A percentile compares a stretch with the other conserved stretches of the same genome.
Conservation (phyloP, 2,113 vertebrate genomes). For the Orthonyx spaldingii region DNA sequence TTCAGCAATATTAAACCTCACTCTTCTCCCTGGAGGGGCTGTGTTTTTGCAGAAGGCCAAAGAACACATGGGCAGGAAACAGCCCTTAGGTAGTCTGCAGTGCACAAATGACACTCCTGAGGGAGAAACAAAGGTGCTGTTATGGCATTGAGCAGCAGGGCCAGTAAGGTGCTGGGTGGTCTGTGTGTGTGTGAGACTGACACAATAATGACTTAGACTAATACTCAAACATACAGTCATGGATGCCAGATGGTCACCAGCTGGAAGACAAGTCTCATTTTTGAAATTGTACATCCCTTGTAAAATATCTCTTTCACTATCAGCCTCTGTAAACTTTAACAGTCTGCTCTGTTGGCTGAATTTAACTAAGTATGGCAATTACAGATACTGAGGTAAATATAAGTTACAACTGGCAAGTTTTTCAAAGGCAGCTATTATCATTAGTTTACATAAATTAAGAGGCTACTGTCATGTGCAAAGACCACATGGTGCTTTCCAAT, state of each 20-base stretch:
- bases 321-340: slow-evolving; percentile 43
- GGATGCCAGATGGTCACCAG: slow-evolving; percentile 72
- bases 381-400: not conserved
- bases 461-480: not conserved
- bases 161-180: slow-evolving; percentile 71
- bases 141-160: slow-evolving; percentile 47
- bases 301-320: slow-evolving; percentile 54
- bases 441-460: slow-evolving; percentile 21
- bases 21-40: not conserved
- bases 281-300: slow-evolving; percentile 61
- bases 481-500: not conserved
- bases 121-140: slow-evolving; percentile 65
- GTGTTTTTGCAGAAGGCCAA: slow-evolving; percentile 26
- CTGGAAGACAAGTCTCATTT: slow-evolving; percentile 67
- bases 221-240: slow-evolving; percentile 55
- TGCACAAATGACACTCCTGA: slow-evolving; percentile 37
- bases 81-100: slow-evolving; percentile 43
- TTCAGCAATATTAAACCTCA: not conserved
- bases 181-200: slow-evolving; percentile 65
- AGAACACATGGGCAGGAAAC: slow-evolving; percentile 43
- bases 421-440: not conserved
- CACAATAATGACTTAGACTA: slow-evolving; percentile 65
- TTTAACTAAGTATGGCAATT: not conserved
- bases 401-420: not conserved
- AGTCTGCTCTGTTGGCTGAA: slow-evolving; percentile 27